phyloP scores from a whole-genome alignment of 1,140 invertebrate genomes.

The Helicoverpa zea region DNA sequence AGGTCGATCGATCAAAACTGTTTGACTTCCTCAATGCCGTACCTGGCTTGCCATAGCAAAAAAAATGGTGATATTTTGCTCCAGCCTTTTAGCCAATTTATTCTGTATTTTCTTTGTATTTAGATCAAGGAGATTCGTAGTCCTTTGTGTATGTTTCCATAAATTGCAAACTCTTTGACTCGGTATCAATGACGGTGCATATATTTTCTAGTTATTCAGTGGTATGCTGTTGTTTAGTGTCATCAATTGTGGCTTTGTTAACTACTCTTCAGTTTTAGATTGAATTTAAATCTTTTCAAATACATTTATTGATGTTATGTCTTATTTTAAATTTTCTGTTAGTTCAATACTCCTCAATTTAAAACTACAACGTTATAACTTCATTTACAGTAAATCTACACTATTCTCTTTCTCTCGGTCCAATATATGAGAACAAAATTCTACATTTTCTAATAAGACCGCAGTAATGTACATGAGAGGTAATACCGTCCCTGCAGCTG shows the following conservation, averaged over 20 bases:
- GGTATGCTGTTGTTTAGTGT: background rate
- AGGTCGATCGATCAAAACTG: slow-evolving; percentile 14
- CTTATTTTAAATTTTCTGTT: too few relatives aligned
- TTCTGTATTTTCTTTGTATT: slow-evolving; percentile 15
- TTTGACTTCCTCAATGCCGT: slow-evolving; percentile 2
- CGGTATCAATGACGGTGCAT: background rate
- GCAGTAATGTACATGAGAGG: background rate
- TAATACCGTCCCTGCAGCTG: background rate
- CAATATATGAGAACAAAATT: background rate
- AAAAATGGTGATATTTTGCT: background rate
- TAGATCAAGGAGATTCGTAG: slow-evolving; percentile 22
- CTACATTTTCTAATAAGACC: slow-evolving; percentile 15
- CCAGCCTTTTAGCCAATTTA: slow-evolving; percentile 12
- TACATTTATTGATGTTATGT: background rate
- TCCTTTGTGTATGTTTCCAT: slow-evolving; percentile 21
- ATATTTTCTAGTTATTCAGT: background rate
- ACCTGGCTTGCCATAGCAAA: background rate
- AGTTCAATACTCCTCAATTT: too few relatives aligned
- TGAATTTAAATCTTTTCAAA: background rate
- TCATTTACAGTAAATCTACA: background rate
- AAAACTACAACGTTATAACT: too few relatives aligned
- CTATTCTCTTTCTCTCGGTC: background rate
- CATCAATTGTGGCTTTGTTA: too few relatives aligned
- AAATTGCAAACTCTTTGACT: slow-evolving; percentile 14
- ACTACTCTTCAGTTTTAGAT: too few relatives aligned